Conservation (phyloP, 2,113 vertebrate species). For the Charadrius vociferus region DNA sequence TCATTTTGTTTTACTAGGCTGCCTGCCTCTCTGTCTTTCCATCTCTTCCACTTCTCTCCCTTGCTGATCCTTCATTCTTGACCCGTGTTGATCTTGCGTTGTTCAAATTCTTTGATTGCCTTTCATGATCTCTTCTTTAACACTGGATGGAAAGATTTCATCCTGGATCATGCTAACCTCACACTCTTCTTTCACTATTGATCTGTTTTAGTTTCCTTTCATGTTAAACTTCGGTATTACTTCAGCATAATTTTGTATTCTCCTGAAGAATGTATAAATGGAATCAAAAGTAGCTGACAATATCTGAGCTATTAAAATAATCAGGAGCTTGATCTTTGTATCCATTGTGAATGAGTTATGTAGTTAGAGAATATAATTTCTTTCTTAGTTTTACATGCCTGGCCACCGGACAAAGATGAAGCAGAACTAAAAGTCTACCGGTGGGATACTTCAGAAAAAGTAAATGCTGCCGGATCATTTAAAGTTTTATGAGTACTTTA, state of each 20-base stretch:
- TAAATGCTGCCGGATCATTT: background rate
- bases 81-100: background rate
- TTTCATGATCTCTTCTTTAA: background rate
- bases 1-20: background rate
- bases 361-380: background rate
- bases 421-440: background rate
- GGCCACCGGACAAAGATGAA: background rate
- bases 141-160: background rate
- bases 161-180: background rate
- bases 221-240: background rate
- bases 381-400: background rate
- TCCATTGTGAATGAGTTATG: background rate
- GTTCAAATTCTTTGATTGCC: background rate
- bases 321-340: background rate
- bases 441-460: background rate
- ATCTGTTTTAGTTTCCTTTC: background rate
- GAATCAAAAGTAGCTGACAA: background rate
- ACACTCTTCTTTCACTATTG: background rate
- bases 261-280: background rate
- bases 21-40: background rate
- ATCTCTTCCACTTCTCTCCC: background rate
- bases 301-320: background rate
- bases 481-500: background rate
- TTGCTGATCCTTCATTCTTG: background rate
- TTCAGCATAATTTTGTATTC: background rate